A percentile compares a stretch with the other conserved stretches of the same genome.
phyloP scores from a whole-genome alignment of 2,888 invertebrate species.

The Drosophila barbarae region DNA sequence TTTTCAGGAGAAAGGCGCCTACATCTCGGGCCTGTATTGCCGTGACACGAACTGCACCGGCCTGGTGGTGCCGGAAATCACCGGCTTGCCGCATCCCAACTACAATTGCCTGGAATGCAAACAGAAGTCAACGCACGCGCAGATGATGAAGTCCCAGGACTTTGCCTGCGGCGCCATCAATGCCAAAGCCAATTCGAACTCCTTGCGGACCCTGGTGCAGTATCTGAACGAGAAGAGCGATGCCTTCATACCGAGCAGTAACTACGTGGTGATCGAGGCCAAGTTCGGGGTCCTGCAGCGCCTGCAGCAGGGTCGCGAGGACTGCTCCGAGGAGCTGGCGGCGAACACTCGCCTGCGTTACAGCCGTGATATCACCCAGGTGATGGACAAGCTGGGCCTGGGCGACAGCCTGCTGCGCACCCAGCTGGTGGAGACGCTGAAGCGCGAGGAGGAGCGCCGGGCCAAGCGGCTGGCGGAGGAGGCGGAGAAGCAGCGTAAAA shows the following conservation, averaged over 20 bases:
- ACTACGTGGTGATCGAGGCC: conserved; percentile 77
- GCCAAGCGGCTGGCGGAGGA: conserved; percentile 58
- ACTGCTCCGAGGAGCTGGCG: conserved; percentile 71
- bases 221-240: conserved; percentile 77
- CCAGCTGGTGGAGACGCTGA: conserved; percentile 69
- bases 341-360: conserved; percentile 71
- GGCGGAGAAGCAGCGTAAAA: conserved; percentile 60
- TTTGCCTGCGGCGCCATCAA: conserved; percentile 78
- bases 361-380: conserved; percentile 75
- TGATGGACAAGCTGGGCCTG: conserved; percentile 76
- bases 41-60: conserved; percentile 80
- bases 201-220: conserved; percentile 70
- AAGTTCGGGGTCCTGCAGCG: conserved; percentile 76
- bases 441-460: conserved; percentile 63
- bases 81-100: conserved; percentile 82
- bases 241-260: conserved; percentile 76
- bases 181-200: conserved; percentile 75
- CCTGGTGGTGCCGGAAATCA: conserved; percentile 81
- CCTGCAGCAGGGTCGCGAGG: conserved; percentile 67
- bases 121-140: conserved; percentile 74
- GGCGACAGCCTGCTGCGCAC: conserved; percentile 78
- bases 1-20: conserved; percentile 77
- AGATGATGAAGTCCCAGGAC: conserved; percentile 78
- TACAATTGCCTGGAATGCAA: conserved; percentile 86
- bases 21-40: conserved; percentile 79